Evolutionary conservation across 2,113 vertebrate genomes (phyloP), one percentile per base, ranked within the genome.

Genomic region (Zeus faber): DNA sequence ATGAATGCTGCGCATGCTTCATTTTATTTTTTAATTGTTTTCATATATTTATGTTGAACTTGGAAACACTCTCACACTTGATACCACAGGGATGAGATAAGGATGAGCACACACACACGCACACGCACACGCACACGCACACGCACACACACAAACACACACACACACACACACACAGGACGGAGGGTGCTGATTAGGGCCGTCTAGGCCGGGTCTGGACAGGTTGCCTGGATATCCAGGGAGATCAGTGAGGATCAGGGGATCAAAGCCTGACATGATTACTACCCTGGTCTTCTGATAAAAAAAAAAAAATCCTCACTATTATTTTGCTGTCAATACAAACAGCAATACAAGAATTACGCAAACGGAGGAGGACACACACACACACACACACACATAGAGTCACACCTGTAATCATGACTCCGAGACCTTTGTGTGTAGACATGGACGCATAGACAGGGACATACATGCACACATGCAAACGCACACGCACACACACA

Each of bases 181-280:
- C 66, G 60, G 66, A 79, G 57, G 57, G 62, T 68, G 68, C 49
- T 77, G 76, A 88, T 83, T 69, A 77, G 60, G 73, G 73, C 58
- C 65, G 49, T 43, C 43, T 14, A 35, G 69, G 39, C 71, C 39
- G 65, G 67, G 81, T 77, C 77, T 72, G 52, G 76, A 87, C 82
- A 85, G 71, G 76, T 70, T 72, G 82, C 65, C 68, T 81, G 80
- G 80, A 79, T 83, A 88, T 84, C 87, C 86, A 84, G 59, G 82
- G 76, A 80, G 75, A 77, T 73, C 79, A 81, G 75, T 70, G 51
- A 56, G 80, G 83, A 83, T 85, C 45, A 75, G 48, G 66, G 83
- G 85, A 89, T 90, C 85, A 91, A 91, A 89, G 91, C 73, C 64
- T 33, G 76, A 77, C 81, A 65, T 82, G 77, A 86, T 87, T 89